Evolutionary conservation across 2,113 vertebrate genomes (phyloP).

Genomic region (Calidris pygmaea): DNA sequence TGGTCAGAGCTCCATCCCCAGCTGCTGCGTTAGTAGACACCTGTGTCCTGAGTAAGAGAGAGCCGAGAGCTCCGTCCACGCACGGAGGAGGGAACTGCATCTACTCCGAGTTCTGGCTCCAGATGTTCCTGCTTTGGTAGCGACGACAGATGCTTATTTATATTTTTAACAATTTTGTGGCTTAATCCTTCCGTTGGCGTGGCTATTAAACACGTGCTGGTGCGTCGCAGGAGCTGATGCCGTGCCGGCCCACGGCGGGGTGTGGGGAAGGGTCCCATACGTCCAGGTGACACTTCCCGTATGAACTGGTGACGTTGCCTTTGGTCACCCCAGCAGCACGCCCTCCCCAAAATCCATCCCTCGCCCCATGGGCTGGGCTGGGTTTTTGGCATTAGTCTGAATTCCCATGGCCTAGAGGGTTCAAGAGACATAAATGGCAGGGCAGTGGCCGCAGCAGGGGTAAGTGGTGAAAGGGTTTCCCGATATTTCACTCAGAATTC

Average conservation of each 20-base stretch:
- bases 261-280: not conserved
- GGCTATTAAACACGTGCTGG: not conserved
- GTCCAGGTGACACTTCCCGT: accelerated
- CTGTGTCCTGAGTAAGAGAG: not conserved
- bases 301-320: accelerated
- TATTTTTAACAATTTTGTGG: not conserved
- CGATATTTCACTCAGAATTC: not conserved
- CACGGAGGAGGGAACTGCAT: not conserved
- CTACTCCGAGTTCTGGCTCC: not conserved
- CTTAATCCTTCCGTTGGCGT: not conserved
- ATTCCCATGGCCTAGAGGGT: not conserved
- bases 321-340: not conserved
- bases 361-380: not conserved
- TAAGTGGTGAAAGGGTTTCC: not conserved
- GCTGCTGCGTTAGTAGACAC: not conserved
- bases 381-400: not conserved
- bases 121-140: not conserved
- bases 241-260: accelerated
- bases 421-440: not conserved
- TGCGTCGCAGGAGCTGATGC: not conserved
- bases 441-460: not conserved
- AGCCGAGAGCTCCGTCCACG: accelerated
- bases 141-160: not conserved
- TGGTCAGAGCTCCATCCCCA: not conserved
- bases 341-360: not conserved